Conservation (phyloP, 1,140 invertebrate species). For the Trigoniulus corallinus region DNA sequence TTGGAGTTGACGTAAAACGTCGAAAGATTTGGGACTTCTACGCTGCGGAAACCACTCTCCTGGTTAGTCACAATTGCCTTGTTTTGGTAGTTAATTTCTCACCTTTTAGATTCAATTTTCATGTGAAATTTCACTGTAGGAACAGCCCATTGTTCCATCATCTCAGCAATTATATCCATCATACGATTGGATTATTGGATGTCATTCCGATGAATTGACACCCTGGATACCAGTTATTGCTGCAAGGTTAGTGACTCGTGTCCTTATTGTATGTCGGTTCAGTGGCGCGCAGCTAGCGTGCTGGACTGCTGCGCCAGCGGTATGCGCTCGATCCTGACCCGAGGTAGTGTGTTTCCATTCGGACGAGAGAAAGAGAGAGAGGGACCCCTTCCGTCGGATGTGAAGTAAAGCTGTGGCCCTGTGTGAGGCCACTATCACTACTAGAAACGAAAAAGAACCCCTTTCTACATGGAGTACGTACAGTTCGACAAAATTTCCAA, state of each 20-base stretch:
- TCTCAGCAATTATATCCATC: conserved; percentile 48
- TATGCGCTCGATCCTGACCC: not conserved
- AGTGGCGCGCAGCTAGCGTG: too few relatives aligned
- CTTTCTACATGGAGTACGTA: too few relatives aligned
- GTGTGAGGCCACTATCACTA: too few relatives aligned
- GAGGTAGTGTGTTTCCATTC: too few relatives aligned
- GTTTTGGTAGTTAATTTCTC: not conserved
- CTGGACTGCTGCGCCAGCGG: not conserved
- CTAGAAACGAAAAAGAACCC: too few relatives aligned
- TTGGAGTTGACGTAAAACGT: conserved; percentile 74
- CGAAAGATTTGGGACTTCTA: conserved; percentile 82
- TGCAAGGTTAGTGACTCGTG: conserved; percentile 29
- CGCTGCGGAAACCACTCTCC: conserved; percentile 21
- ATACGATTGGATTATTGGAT: conserved; percentile 91
- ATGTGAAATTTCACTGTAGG: conserved; percentile 15
- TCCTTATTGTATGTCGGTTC: too few relatives aligned
- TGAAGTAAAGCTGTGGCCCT: too few relatives aligned
- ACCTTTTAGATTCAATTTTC: not conserved
- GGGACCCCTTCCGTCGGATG: too few relatives aligned
- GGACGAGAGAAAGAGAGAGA: too few relatives aligned
- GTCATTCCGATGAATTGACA: conserved; percentile 95
- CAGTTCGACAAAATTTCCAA: too few relatives aligned
- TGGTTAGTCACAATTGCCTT: conserved; percentile 23
- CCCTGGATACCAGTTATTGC: conserved; percentile 94
- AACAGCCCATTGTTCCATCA: conserved; percentile 46